These are phyloP conservation scores for Haliaeetus leucogaster DNA, from an alignment of 2,113 vertebrate species.

Conservation along the genomic window DNA sequence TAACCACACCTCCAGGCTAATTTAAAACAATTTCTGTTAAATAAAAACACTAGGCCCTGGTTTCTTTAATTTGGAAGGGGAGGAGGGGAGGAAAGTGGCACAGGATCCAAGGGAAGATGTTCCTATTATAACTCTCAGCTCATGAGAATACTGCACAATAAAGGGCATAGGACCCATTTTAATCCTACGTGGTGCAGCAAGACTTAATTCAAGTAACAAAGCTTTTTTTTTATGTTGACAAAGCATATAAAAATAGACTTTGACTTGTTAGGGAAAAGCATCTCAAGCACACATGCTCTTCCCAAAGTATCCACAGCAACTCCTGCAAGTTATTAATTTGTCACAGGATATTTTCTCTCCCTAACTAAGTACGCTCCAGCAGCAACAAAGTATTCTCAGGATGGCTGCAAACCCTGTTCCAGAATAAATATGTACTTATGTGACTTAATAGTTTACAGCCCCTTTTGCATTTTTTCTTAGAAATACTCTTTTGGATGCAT, in stretches of 20 bases:
- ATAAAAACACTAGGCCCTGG: background rate
- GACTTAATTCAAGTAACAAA: background rate
- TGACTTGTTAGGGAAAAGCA: background rate
- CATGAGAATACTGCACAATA: background rate
- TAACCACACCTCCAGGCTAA: constrained; percentile 52
- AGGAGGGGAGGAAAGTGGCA: background rate
- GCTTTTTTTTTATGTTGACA: background rate
- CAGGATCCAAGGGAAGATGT: background rate
- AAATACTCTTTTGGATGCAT: background rate
- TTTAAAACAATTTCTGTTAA: constrained; percentile 52
- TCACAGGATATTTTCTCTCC: background rate
- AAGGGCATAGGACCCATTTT: constrained; percentile 24
- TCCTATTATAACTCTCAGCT: background rate
- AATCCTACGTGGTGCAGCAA: background rate
- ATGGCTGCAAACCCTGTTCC: background rate
- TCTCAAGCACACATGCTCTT: background rate
- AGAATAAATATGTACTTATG: rapidly evolving
- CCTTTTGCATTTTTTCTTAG: background rate
- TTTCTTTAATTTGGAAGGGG: background rate
- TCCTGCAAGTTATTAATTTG: background rate
- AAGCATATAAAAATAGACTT: constrained; percentile 3
- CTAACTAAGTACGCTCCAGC: background rate
- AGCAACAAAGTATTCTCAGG: background rate
- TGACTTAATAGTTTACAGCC: background rate
- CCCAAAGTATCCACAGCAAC: background rate